phyloP scores from a whole-genome alignment of 2,113 vertebrate genomes.

The Calidris pugnax region DNA sequence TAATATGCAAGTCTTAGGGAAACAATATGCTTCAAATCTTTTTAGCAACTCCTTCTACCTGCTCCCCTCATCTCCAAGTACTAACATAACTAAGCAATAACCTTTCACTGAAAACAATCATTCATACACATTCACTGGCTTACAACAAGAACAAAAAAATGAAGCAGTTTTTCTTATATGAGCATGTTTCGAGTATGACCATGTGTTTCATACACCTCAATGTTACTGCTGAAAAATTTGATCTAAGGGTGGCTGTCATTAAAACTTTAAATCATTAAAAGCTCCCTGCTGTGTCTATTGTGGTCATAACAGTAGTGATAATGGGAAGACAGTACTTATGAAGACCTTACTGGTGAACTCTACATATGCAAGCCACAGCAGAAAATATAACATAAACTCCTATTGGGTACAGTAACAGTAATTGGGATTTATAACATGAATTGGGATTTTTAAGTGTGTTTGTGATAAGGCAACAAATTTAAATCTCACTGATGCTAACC shows the following conservation, averaged over 20 bases:
- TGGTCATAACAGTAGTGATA: not conserved
- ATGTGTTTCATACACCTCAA: not conserved
- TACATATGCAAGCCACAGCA: not conserved
- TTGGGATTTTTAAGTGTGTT: not conserved
- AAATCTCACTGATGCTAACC: not conserved
- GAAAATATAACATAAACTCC: not conserved
- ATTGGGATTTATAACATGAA: not conserved
- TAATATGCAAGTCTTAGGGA: not conserved
- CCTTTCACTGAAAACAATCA: not conserved
- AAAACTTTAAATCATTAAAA: not conserved
- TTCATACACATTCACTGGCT: not conserved
- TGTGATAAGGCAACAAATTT: not conserved
- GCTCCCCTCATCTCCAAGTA: fast-evolving
- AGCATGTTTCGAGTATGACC: fast-evolving
- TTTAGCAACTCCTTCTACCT: not conserved
- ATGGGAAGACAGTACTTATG: not conserved
- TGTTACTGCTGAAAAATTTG: not conserved
- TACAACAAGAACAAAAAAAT: not conserved
- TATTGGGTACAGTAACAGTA: not conserved
- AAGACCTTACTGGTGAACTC: not conserved
- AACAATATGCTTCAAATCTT: fast-evolving
- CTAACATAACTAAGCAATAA: not conserved
- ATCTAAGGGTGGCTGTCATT: not conserved
- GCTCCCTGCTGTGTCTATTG: not conserved
- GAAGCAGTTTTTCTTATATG: not conserved